Evolutionary conservation across 2,797 vertebrate species (phyloP), one percentile per base, ranked within the genome.

Genomic region (Hephaestus fuliginosus): DNA sequence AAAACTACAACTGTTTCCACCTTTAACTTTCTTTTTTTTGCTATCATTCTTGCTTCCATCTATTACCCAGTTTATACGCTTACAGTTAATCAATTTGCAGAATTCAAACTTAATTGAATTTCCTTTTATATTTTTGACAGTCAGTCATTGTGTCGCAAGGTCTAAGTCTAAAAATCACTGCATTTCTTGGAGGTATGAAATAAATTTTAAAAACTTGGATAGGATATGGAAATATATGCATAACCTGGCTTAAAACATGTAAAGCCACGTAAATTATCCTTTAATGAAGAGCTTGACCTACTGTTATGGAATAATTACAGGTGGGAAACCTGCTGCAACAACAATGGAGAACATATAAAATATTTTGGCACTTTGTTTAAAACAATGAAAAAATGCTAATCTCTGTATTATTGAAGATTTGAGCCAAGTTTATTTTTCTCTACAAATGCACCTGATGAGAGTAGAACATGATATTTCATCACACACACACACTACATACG

Each of bases 351-450:
- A 28, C 56, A 9, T 11, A 30, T 33, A 25, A 25, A 25, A 63
- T 39, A 56, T 81, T 72, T 74, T 74, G 28, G 36, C 20, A 74
- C 44, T 55, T 81, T 69, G 12, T 51, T 68, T 15, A 44, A 65
- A 79, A 65, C 36, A 46, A 7, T 39, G 0, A 55, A 14, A 10
- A 49, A 0, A 71, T 44, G 39, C 6, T 64, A 7, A 20, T 7
- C 30, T 57, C 39, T 77, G 25, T 8, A 17, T 8, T 56, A 6
- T 53, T 41, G 25, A 60, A 53, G 13, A 63, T 61, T 39, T 51
- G 1, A 55, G 15, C 28, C n/a, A n/a, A 9, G 11, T 65, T 58
- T 53, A 22, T 77, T 77, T 84, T 78, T 76, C 28, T 70, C 18
- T 41, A 41, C 11, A 70, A 76, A 73, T 8, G 68, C 70, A 81